Base-by-base conservation (phyloP, 2,113 vertebrate genomes). In the Salvator merianae region DNA sequence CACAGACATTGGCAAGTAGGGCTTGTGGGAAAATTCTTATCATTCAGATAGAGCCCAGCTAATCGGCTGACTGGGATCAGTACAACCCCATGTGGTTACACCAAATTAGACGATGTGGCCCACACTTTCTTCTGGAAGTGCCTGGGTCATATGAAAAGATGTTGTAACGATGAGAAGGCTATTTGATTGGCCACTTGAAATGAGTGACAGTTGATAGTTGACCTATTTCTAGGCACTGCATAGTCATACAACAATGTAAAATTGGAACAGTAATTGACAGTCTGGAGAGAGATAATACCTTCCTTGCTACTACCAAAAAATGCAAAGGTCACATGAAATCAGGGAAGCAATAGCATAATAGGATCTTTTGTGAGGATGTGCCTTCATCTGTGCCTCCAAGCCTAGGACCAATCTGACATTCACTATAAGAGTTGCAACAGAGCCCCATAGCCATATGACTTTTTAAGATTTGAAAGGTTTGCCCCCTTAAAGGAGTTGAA, bases 151-250 rank as follows among this genome's bases (percentile, higher is more conserved):
- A 68, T 16, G 43, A 28, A 69, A 63, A 62, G 26, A 6, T n/a
- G 53, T 40, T 26, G 34, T 84, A 38, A 70, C 40, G 16, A 55
- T 30, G 65, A 74, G 62, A 76, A 70, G 28, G 18, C 7, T 85
- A 71, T 74, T 81, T 43, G 85, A 62, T 16, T 13, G 76, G 43
- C 62, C 18, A 36, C 80, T 53, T 84, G 86, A 89, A 90, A 87
- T 47, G 38, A 6, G 0, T n/a, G 16, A 8, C 26, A 70, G 55
- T 47, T 47, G 43, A 59, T 59, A 59, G 79, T 79, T 72, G 77
- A 68, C 71, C 69, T 32, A 76, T 9, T 85, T 89, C n/a, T 20
- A 83, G 78, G 74, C 20, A 32, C 40, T 0, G 1, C 63, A 24
- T 77, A 68, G 40, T 84, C 63, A 86, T 55, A 82, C 76, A 87